Base-by-base conservation (phyloP, 35 echinoderm and acorn worm genomes). In the Patiria miniata region DNA sequence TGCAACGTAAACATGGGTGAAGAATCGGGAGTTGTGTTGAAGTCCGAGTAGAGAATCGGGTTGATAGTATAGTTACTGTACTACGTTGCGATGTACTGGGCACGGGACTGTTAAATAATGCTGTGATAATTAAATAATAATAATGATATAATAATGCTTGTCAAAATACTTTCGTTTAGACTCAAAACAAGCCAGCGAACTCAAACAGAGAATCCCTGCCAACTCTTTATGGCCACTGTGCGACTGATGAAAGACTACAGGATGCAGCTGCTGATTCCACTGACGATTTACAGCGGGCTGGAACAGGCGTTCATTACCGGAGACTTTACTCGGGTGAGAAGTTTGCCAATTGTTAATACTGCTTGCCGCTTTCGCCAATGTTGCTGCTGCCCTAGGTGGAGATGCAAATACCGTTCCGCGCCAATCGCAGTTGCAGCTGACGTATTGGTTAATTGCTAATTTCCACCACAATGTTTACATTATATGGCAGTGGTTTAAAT, bases 271-370 rank as follows among this genome's bases (percentile, higher is more conserved):
- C 39, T 99, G 12, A 94, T 99, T n/a, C 96, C 96, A 16, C 36
- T 99, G 0, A 99, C 89, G 14, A 83, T 94, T 21, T 99, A 81
- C 79, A 99, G 96, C 80, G 96, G 96, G 7, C 59, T 99, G 8
- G 96, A 99, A 39, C 96, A 99, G 65, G 96, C 92, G 14, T 99
- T 99, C 79, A 99, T 99, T 22, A 80, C 92, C 7, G 96, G 96
- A 22, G 92, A 99, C 61, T 99, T 95, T 32, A 99, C 96, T 17
- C 94, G 94, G 90, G 96, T 99, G 56, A 40, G 79, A 22, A 23
- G 21, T 30, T 28, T 26, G 28, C 61, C 29, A 2, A 68, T 37
- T 2, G 61, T 47, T 47, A 47, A 4, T 47, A 12, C 42, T 47
- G 42, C 42, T 12, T 4, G 2, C 19, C 2, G 78, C 33, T 22